A percentile compares a stretch with the other conserved stretches of the same genome.
These are phyloP conservation scores for Haliclystus octoradiatus DNA, from an alignment of 30 jellyfish, hydroid and myxozoan species.

Conservation along the genomic window DNA sequence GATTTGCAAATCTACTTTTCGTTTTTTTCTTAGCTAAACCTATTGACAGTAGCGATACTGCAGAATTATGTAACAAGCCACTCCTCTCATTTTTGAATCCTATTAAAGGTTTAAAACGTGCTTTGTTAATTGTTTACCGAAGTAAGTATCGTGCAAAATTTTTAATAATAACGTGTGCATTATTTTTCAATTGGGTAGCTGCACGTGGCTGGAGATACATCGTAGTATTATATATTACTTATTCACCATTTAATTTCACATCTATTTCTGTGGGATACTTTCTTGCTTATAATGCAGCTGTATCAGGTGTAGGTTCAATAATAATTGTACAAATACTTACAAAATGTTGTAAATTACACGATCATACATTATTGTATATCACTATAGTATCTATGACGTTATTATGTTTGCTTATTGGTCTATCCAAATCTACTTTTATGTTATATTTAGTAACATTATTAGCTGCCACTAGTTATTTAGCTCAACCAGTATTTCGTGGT, in stretches of 20 bases:
- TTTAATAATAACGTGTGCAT: too few species aligned
- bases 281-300: conserved; percentile 31
- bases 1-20: too few species aligned
- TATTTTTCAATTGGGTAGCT: too few species aligned
- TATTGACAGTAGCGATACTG: too few species aligned
- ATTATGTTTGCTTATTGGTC: conserved; percentile 47
- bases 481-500: conserved; percentile 51
- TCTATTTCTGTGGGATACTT: conserved; percentile 65
- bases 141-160: too few species aligned
- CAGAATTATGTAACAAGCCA: too few species aligned
- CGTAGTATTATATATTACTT: conserved; percentile 42
- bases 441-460: conserved; percentile 45
- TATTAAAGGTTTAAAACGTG: too few species aligned
- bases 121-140: too few species aligned
- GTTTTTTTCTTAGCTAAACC: too few species aligned
- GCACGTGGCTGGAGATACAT: too few species aligned
- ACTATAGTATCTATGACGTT: conserved; percentile 51
- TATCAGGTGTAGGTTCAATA: conserved; percentile 72
- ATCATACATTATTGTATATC: conserved; percentile 30
- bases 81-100: too few species aligned
- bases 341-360: conserved; percentile 28
- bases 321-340: conserved; percentile 49
- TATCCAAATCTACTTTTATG: conserved; percentile 36
- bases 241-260: conserved; percentile 53
- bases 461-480: conserved; percentile 53